phyloP scores from a whole-genome alignment of 2,797 vertebrate genomes.

The Hypotaenidia philippensis region DNA sequence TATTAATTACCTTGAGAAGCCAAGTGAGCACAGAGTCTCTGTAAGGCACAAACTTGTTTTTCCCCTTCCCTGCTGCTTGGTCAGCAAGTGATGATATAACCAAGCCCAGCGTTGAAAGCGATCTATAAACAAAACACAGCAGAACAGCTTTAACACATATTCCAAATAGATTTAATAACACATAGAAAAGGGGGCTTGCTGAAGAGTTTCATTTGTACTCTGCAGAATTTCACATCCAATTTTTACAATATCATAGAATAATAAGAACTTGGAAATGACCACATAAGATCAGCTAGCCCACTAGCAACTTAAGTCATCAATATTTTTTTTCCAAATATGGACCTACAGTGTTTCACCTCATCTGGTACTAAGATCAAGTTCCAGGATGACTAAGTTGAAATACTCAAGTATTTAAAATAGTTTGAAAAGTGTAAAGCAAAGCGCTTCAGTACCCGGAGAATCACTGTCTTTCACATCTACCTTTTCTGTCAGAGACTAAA shows the following conservation, averaged over 20 bases:
- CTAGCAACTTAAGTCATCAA: neutral
- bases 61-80: constrained; percentile 95
- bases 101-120: constrained; percentile 94
- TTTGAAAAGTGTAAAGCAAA: neutral
- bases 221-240: neutral
- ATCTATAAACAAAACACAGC: constrained; percentile 79
- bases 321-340: no score
- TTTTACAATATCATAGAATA: neutral
- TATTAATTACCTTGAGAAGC: constrained; percentile 92
- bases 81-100: constrained; percentile 98
- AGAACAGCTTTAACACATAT: neutral
- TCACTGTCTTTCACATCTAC: neutral
- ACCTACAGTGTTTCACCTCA: neutral
- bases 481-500: neutral
- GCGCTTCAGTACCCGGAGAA: neutral
- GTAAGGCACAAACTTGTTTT: constrained; percentile 97
- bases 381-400: neutral
- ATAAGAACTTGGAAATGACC: neutral
- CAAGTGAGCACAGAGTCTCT: constrained; percentile 98
- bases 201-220: neutral
- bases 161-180: neutral
- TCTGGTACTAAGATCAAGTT: neutral
- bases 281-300: neutral
- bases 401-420: neutral
- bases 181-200: neutral